phyloP scores from a whole-genome alignment of 2,888 invertebrate species.

The Galerucella calmariensis region DNA sequence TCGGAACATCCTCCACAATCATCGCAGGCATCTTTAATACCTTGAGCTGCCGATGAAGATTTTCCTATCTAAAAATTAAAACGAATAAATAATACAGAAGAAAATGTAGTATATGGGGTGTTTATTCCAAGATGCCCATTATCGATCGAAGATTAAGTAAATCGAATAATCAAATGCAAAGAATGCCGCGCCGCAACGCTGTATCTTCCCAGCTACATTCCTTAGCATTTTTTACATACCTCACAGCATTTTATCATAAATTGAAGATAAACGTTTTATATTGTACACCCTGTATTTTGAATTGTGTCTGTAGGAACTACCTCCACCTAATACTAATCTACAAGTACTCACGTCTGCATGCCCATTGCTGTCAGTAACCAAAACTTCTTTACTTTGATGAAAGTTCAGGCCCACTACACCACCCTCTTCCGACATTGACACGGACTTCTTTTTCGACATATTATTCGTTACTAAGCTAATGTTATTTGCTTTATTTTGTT shows the following conservation, averaged over 20 bases:
- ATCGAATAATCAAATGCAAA: no score
- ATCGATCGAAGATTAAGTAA: no score
- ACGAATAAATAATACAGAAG: slow-evolving; percentile 1
- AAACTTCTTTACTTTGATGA: slow-evolving; percentile 90
- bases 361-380: slow-evolving; percentile 81
- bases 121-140: no score
- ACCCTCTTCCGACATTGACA: slow-evolving; percentile 86
- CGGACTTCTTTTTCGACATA: slow-evolving; percentile 84
- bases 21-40: slow-evolving; percentile 68
- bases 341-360: slow-evolving; percentile 69
- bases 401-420: slow-evolving; percentile 90
- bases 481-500: slow-evolving; percentile 78
- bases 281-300: not conserved
- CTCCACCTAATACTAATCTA: not conserved
- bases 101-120: not conserved
- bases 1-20: slow-evolving; percentile 69
- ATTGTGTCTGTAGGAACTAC: not conserved
- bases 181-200: no score
- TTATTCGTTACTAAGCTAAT: slow-evolving; percentile 84
- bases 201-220: no score
- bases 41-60: slow-evolving; percentile 50
- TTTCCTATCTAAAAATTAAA: slow-evolving; percentile 47
- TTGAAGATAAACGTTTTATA: no score
- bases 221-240: no score
- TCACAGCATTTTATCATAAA: no score